A percentile compares a stretch with the other conserved stretches of the same genome.
Evolutionary conservation across 2,888 invertebrate genomes (phyloP).

Genomic region (Scelioninae gen. 1): DNA sequence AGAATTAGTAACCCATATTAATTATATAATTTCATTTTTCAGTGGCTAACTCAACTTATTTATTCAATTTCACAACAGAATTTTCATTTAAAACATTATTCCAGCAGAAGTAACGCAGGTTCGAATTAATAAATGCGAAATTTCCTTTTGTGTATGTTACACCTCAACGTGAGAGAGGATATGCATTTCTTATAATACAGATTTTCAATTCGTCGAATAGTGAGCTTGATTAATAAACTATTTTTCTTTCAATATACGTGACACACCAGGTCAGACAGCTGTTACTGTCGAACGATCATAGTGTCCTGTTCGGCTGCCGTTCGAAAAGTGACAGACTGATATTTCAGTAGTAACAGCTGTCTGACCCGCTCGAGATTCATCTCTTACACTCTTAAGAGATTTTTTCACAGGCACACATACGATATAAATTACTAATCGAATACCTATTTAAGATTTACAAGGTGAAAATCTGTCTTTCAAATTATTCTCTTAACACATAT

Average conservation of each 20-base stretch:
- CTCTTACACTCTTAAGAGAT: slow-evolving; percentile 54
- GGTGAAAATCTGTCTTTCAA: too few relatives aligned
- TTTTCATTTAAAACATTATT: slow-evolving; percentile 10
- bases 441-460: slow-evolving; percentile 53
- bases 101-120: neutral
- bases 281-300: slow-evolving; percentile 64
- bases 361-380: slow-evolving; percentile 70
- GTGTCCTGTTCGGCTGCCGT: slow-evolving; percentile 59
- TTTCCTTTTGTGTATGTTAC: slow-evolving; percentile 27
- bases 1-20: too few relatives aligned
- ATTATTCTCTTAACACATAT: too few relatives aligned
- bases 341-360: slow-evolving; percentile 71
- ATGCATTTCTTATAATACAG: slow-evolving; percentile 45
- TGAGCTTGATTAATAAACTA: slow-evolving; percentile 71
- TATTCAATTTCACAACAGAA: neutral
- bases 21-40: neutral
- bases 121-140: neutral
- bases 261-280: slow-evolving; percentile 69
- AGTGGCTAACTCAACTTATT: neutral
- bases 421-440: slow-evolving; percentile 37
- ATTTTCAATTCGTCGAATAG: slow-evolving; percentile 65
- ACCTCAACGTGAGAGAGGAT: slow-evolving; percentile 2
- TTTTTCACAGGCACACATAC: slow-evolving; percentile 29
- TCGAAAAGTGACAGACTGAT: slow-evolving; percentile 71
- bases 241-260: slow-evolving; percentile 69